A percentile compares a stretch with the other conserved stretches of the same genome.
Evolutionary conservation across 2,113 vertebrate genomes (phyloP).

Genomic region (Baryphthengus martii): DNA sequence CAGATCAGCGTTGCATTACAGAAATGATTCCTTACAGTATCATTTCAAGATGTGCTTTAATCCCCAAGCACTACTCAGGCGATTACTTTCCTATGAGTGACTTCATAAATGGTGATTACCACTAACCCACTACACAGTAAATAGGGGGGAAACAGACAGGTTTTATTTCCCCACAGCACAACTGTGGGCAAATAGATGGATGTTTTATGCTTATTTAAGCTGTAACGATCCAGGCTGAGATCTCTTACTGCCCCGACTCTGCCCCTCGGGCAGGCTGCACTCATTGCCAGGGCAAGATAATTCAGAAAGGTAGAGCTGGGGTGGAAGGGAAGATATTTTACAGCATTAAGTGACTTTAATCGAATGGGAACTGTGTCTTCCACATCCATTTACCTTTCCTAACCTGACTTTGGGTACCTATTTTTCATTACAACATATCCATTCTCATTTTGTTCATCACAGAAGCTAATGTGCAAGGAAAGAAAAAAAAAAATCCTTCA

Average conservation of each 20-base stretch:
- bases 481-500: not conserved
- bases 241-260: not conserved
- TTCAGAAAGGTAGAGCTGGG: not conserved
- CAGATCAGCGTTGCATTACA: not conserved
- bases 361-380: not conserved
- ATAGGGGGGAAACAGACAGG: not conserved
- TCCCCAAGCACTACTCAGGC: conserved; percentile 28
- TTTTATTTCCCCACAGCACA: conserved; percentile 30
- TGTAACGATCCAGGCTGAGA: not conserved
- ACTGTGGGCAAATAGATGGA: not conserved
- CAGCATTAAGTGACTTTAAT: not conserved
- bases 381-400: not conserved
- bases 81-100: conserved; percentile 28
- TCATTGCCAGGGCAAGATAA: not conserved
- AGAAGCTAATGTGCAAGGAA: not conserved
- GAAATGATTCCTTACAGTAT: not conserved
- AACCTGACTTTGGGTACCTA: not conserved
- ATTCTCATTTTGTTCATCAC: not conserved
- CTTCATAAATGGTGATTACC: not conserved
- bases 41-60: not conserved
- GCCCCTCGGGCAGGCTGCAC: not conserved
- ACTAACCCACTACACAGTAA: not conserved
- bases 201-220: conserved; percentile 25
- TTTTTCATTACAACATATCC: not conserved
- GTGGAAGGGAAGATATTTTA: not conserved